These are phyloP conservation scores for Neocrepidodera transversa DNA, from an alignment of 2,888 invertebrate genomes.

Conservation along the genomic window DNA sequence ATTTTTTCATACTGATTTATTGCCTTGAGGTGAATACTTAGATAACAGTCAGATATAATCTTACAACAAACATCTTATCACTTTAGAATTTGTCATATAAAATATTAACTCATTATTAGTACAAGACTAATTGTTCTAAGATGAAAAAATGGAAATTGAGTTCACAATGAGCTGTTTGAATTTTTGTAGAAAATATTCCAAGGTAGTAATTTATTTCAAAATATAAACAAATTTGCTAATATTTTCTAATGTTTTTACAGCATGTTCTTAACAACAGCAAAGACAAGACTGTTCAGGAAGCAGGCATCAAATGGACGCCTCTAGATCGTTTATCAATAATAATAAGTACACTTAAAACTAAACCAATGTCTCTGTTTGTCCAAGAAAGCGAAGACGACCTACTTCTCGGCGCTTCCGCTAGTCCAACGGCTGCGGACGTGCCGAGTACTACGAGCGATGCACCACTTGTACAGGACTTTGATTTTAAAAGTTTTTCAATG, in stretches of 20 bases:
- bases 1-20: not conserved
- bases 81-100: not conserved
- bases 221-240: too few species aligned
- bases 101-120: not conserved
- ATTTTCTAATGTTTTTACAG: conserved; percentile 54
- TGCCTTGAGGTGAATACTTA: too few species aligned
- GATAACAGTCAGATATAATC: conserved; percentile 5
- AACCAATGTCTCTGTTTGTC: conserved; percentile 46
- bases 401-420: conserved; percentile 60
- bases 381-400: conserved; percentile 58
- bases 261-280: conserved; percentile 58
- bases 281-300: conserved; percentile 60
- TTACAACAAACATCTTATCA: conserved; percentile 9
- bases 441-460: conserved; percentile 18
- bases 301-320: conserved; percentile 54
- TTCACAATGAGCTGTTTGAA: conserved; percentile 17
- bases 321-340: conserved; percentile 35
- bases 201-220: too few species aligned
- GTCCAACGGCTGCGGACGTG: conserved; percentile 55
- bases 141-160: not conserved
- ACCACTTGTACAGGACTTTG: not conserved
- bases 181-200: conserved; percentile 20
- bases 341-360: conserved; percentile 39
- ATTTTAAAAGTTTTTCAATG: not conserved
- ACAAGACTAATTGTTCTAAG: not conserved